Evolutionary conservation across 1,140 invertebrate genomes (phyloP).

Genomic region (Pseudobourletiella spinata): DNA sequence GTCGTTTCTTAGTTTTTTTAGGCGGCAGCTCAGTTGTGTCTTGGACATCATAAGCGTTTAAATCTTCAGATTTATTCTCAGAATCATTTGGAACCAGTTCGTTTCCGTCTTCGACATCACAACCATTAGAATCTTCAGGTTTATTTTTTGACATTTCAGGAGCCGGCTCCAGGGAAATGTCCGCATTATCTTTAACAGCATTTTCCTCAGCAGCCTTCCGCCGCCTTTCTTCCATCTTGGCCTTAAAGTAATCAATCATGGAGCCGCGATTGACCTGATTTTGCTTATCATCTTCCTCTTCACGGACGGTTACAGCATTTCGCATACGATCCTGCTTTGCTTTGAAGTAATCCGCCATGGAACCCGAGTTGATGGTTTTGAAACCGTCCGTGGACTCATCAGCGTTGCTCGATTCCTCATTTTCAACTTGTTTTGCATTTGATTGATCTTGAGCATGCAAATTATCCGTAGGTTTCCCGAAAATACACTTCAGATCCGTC

Average conservation of each 20-base stretch:
- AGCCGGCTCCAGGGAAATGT: no score
- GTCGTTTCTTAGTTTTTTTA: no score
- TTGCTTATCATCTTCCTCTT: background rate
- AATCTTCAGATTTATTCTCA: no score
- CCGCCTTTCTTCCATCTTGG: background rate
- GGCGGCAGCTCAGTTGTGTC: no score
- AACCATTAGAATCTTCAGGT: background rate
- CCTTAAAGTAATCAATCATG: slow-evolving; percentile 10
- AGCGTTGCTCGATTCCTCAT: background rate
- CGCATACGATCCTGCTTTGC: background rate
- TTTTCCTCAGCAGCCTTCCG: background rate
- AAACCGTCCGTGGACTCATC: background rate
- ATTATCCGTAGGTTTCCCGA: slow-evolving; percentile 22
- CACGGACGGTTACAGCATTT: background rate
- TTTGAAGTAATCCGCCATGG: slow-evolving; percentile 2
- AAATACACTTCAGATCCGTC: slow-evolving; percentile 26
- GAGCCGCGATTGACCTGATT: slow-evolving; percentile 3
- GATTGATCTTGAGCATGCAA: background rate
- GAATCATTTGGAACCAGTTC: slow-evolving; percentile 10
- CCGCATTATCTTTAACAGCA: background rate
- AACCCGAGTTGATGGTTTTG: slow-evolving; percentile 4
- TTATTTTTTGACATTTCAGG: background rate
- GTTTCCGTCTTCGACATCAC: background rate
- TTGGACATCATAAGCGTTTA: no score
- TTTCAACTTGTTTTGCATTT: background rate